phyloP scores from a whole-genome alignment of 2,888 invertebrate species.

The Pyrrhosoma nymphula region DNA sequence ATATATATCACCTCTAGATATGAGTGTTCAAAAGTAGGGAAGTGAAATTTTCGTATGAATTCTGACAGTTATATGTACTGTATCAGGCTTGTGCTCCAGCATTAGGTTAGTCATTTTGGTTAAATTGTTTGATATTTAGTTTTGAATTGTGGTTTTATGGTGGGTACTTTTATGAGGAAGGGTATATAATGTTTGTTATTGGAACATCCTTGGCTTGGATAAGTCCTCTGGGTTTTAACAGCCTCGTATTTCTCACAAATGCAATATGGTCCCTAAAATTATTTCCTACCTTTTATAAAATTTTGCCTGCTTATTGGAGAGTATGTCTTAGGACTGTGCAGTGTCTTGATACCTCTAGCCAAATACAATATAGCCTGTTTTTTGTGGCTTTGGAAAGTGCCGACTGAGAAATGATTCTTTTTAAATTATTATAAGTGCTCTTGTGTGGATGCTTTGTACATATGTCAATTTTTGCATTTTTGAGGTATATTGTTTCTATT shows the following conservation, averaged over 20 bases:
- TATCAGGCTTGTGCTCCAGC: not conserved
- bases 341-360: not conserved
- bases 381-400: not conserved
- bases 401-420: not conserved
- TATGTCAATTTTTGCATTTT: not conserved
- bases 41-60: not conserved
- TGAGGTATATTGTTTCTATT: not conserved
- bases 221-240: not conserved
- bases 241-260: not conserved
- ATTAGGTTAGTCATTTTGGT: not conserved
- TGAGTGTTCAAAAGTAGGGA: not conserved
- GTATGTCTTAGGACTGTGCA: not conserved
- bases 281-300: not conserved
- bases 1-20: not conserved
- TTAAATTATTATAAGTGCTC: not conserved
- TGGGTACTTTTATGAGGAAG: not conserved
- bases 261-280: not conserved
- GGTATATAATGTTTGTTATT: not conserved
- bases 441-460: not conserved
- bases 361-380: not conserved
- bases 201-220: not conserved
- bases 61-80: not conserved
- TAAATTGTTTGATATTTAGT: constrained; percentile 15
- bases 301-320: not conserved
- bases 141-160: not conserved